Percentiles rank a stretch among this genome's conserved stretches.
Evolutionary conservation across 2,888 invertebrate species (phyloP).

Genomic region (Apocheima hispidaria): DNA sequence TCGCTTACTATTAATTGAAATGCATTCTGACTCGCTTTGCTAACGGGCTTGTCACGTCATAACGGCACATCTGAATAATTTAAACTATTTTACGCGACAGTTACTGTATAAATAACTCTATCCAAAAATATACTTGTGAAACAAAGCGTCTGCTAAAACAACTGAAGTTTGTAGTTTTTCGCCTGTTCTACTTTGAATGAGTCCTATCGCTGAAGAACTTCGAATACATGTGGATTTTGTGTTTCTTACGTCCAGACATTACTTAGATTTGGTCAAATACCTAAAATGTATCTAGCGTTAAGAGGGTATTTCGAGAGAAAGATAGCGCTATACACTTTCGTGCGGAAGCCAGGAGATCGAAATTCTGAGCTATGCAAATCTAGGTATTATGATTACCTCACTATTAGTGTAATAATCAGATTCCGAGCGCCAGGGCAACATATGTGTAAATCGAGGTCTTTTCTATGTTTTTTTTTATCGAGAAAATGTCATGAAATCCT

Average conservation of each 20-base stretch:
- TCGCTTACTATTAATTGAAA: slow-evolving; percentile 64
- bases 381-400: no score
- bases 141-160: slow-evolving; percentile 49
- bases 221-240: slow-evolving; percentile 18
- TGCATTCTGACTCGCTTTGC: slow-evolving; percentile 59
- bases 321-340: no score
- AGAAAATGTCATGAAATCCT: no score
- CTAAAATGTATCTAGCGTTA: neutral
- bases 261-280: neutral
- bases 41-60: slow-evolving; percentile 60
- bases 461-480: no score
- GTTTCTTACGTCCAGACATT: slow-evolving; percentile 15
- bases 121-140: slow-evolving; percentile 48
- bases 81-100: slow-evolving; percentile 41
- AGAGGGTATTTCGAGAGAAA: no score
- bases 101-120: slow-evolving; percentile 41
- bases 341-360: no score
- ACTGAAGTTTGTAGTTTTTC: slow-evolving; percentile 45
- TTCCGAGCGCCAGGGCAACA: no score
- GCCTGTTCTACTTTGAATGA: slow-evolving; percentile 48
- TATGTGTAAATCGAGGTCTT: no score
- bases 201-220: slow-evolving; percentile 35
- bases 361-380: no score
- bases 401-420: no score
- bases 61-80: slow-evolving; percentile 46